A percentile compares a stretch with the other conserved stretches of the same genome.
phyloP scores from a whole-genome alignment of 2,888 invertebrate genomes.

The Stictocephala bisonia region DNA sequence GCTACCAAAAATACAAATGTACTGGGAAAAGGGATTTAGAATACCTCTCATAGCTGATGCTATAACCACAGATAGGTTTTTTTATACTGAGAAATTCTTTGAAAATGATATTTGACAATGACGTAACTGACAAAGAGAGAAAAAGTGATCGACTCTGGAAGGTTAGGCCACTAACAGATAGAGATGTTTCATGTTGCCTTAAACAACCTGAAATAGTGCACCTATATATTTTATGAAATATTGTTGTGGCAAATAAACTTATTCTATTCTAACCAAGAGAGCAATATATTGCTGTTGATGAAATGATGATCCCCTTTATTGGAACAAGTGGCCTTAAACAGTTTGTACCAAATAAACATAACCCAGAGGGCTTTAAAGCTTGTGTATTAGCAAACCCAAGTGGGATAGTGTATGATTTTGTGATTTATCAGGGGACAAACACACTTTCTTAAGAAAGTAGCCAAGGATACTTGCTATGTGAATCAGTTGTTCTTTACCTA shows the following conservation, averaged over 20 bases:
- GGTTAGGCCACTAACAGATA: constrained; percentile 20
- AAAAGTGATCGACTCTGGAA: constrained; percentile 31
- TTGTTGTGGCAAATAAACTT: neutral
- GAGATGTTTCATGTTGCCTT: constrained; percentile 21
- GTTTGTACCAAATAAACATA: no score
- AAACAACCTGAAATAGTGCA: neutral
- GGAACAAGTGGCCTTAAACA: constrained; percentile 23
- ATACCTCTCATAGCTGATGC: constrained; percentile 27
- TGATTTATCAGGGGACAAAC: no score
- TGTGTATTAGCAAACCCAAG: no score
- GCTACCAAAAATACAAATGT: constrained; percentile 43
- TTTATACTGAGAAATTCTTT: constrained; percentile 25
- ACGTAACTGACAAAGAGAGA: constrained; percentile 29
- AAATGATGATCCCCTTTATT: constrained; percentile 39
- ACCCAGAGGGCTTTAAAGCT: no score
- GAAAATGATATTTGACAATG: constrained; percentile 41
- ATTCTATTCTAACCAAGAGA: neutral
- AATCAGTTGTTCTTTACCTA: no score
- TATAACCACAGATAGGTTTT: constrained; percentile 44
- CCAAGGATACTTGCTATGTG: no score
- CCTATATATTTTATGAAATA: neutral
- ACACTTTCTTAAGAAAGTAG: no score
- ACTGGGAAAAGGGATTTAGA: constrained; percentile 35
- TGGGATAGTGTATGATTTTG: no score
- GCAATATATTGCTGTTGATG: constrained; percentile 21